Percentiles rank a stretch among this genome's conserved stretches.
Conservation (phyloP, 2,113 vertebrate genomes). For the Cheilinus undulatus region DNA sequence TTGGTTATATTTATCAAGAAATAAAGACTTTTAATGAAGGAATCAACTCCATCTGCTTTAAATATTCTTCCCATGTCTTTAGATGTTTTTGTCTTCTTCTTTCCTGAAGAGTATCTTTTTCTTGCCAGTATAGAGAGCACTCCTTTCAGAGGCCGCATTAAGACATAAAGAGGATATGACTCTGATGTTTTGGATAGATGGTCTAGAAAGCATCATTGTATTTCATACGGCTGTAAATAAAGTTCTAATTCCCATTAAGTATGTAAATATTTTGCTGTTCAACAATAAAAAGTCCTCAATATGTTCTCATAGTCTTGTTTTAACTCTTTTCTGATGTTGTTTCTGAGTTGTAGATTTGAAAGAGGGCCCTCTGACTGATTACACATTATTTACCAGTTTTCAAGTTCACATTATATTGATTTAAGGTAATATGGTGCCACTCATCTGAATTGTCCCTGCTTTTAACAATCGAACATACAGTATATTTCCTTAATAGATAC, state of each 20-base stretch:
- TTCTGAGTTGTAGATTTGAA: too few species aligned
- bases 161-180: not conserved
- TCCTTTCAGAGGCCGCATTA: not conserved
- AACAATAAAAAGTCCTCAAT: slow-evolving; percentile 35
- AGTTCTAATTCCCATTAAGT: not conserved
- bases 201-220: not conserved
- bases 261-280: slow-evolving; percentile 57
- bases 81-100: not conserved
- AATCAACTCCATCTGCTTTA: slow-evolving; percentile 8
- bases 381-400: too few species aligned
- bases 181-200: not conserved
- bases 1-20: slow-evolving; percentile 18
- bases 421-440: too few species aligned
- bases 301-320: not conserved
- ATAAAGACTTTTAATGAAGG: slow-evolving; percentile 46
- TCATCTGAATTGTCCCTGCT: too few species aligned
- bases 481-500: too few species aligned
- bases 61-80: not conserved
- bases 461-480: too few species aligned
- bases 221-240: slow-evolving; percentile 55
- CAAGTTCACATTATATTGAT: too few species aligned
- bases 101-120: not conserved
- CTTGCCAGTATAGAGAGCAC: not conserved
- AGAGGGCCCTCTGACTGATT: too few species aligned
- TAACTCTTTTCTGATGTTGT: too few species aligned